These are phyloP conservation scores for Coenonympha glycerion DNA, from an alignment of 2,888 invertebrate genomes.

Conservation along the genomic window DNA sequence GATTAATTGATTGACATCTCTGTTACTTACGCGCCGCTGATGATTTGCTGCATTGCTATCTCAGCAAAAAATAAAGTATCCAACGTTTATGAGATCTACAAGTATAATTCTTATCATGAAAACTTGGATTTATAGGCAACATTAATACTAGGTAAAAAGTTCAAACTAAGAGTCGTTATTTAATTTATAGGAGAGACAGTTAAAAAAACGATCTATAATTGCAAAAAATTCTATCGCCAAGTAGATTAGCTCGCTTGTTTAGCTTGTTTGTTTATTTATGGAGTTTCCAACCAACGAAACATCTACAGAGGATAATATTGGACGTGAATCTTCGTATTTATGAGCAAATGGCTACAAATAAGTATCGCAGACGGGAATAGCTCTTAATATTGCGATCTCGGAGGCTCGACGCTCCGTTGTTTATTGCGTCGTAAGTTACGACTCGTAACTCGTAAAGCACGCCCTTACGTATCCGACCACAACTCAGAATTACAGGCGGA, in stretches of 20 bases:
- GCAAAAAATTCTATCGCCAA: no score
- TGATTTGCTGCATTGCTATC: no score
- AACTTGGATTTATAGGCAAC: no score
- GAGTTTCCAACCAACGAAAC: conserved; percentile 8
- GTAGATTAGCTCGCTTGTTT: neutral
- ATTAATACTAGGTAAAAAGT: no score
- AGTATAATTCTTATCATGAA: no score
- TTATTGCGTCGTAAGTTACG: conserved; percentile 64
- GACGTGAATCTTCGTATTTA: conserved; percentile 54
- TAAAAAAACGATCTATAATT: no score
- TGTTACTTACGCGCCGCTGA: no score
- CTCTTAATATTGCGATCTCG: conserved; percentile 59
- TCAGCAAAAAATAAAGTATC: no score
- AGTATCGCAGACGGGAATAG: conserved; percentile 44
- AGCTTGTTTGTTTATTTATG: conserved; percentile 9
- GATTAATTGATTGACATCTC: no score
- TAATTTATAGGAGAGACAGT: no score
- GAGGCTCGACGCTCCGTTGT: conserved; percentile 53
- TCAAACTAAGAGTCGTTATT: no score
- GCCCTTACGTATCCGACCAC: conserved; percentile 61
- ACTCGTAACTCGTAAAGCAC: conserved; percentile 67
- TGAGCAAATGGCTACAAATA: conserved; percentile 56
- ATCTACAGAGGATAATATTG: conserved; percentile 17
- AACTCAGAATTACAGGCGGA: conserved; percentile 54
- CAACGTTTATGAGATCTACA: no score